Percentiles rank a stretch among this genome's conserved stretches.
These are phyloP conservation scores for Microtus montanus DNA, from an alignment of 2,113 vertebrate genomes.

Conservation along the genomic window DNA sequence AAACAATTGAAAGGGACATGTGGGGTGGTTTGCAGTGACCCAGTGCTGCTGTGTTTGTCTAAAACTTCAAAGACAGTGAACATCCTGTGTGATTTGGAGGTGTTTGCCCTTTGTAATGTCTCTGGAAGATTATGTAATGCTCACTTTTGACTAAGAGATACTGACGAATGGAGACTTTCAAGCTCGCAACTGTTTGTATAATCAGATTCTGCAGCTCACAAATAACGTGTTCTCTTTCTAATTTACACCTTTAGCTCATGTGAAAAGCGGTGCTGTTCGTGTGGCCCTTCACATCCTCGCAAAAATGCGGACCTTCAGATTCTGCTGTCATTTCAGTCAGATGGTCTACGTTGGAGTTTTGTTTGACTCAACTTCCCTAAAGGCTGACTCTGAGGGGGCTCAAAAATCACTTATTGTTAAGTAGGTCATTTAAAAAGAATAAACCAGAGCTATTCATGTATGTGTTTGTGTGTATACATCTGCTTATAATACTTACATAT, in stretches of 20 bases:
- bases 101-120: neutral
- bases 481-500: too few species aligned
- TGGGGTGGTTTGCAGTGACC: neutral
- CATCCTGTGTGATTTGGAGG: neutral
- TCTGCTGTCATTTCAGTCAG: neutral
- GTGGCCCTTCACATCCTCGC: neutral
- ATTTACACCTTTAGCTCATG: neutral
- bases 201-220: slow-evolving; percentile 29
- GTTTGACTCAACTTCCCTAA: neutral
- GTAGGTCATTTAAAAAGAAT: neutral
- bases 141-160: slow-evolving; percentile 6
- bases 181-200: slow-evolving; percentile 38
- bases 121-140: slow-evolving; percentile 41
- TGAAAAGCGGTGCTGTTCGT: neutral
- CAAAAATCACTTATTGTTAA: neutral
- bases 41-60: neutral
- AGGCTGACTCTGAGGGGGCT: neutral
- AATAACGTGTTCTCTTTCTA: neutral
- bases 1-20: slow-evolving; percentile 39
- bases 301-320: neutral
- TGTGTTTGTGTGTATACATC: neutral
- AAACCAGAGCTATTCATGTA: neutral
- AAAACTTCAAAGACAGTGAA: slow-evolving; percentile 50
- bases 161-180: slow-evolving; percentile 30
- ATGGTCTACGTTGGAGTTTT: too few species aligned